These are phyloP conservation scores for Mastigias papua DNA, from an alignment of 30 jellyfish, hydroid and myxozoan genomes.

Conservation along the genomic window DNA sequence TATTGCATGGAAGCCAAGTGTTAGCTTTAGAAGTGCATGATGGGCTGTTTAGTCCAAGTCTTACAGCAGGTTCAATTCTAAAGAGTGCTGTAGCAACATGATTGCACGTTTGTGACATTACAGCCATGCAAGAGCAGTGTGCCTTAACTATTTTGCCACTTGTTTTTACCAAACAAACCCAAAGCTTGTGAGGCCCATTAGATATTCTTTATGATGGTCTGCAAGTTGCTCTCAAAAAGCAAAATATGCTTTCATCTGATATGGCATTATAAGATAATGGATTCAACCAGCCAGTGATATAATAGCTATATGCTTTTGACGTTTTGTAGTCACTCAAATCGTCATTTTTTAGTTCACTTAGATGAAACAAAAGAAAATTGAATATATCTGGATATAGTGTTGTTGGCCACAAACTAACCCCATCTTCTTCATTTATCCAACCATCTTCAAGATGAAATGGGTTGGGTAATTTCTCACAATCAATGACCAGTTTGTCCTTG, in stretches of 20 bases:
- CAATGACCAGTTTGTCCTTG: too few relatives aligned
- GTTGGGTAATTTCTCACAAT: not conserved
- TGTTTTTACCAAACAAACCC: slow-evolving; percentile 9
- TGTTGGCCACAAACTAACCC: slow-evolving; percentile 35
- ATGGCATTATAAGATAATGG: slow-evolving; percentile 29
- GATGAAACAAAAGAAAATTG: slow-evolving; percentile 25
- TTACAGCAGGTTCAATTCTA: slow-evolving; percentile 21
- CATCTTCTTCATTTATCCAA: slow-evolving; percentile 41
- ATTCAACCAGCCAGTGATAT: slow-evolving; percentile 15
- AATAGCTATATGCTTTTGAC: slow-evolving; percentile 28
- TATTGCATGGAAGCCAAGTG: slow-evolving; percentile 28
- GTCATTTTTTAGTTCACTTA: slow-evolving; percentile 20
- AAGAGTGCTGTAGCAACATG: slow-evolving; percentile 1
- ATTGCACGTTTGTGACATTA: not conserved
- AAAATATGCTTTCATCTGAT: slow-evolving; percentile 5
- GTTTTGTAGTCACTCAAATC: slow-evolving; percentile 32
- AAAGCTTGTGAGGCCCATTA: slow-evolving; percentile 10
- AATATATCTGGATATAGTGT: slow-evolving; percentile 37
- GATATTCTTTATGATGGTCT: slow-evolving; percentile 33
- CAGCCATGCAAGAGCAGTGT: not conserved
- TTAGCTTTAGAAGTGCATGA: slow-evolving; percentile 9
- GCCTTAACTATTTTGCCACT: slow-evolving; percentile 21
- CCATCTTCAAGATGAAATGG: not conserved
- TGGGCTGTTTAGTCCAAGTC: slow-evolving; percentile 10
- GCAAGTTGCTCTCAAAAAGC: slow-evolving; percentile 30